Evolutionary conservation across 2,113 vertebrate species (phyloP), one percentile per base, ranked within the genome.

Genomic region (Balaenoptera acutorostrata): DNA sequence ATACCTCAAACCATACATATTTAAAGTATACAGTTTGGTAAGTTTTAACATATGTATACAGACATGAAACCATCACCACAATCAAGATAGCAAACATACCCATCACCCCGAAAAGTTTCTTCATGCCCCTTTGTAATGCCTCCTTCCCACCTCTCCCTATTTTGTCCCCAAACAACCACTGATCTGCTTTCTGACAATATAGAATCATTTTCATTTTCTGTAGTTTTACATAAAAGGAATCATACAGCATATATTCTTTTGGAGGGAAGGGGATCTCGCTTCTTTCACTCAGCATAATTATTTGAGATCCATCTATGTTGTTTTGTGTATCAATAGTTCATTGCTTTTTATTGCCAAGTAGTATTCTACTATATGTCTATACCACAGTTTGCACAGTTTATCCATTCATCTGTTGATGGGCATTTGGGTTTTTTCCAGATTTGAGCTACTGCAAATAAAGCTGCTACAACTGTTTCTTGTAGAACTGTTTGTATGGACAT

Each of bases 1-100:
- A 44, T 71, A 90, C 8, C 41, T 95, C 84, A 87, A 96, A 49
- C 33, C 33, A 21, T 64, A 81, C 57, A 92, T 93, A 96, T 68
- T 92, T 68, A 55, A 89, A 89, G 18, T 89, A 21, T 36, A 59
- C 13, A 66, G 55, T 72, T 72, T 80, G 31, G 49, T 90, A 84
- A 18, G 2, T 85, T 88, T 88, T 90, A 36, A 59, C 13, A 63
- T 31, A 55, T 36, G 5, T 82, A 61, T 91, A 20, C 33, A 69
- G 29, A 68, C 36, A 66, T 31, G 31, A 80, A 87, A 81, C 36
- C n/a, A 46, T 92, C 87, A 90, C 31, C 55, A 84, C 44, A 78
- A 20, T 85, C 23, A 81, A 95, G 49, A 68, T 25, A 80, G 20
- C 66, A 41, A 95, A 82, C 2, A 57, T 69, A 66, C 9, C 49